Percentiles rank a stretch among this genome's conserved stretches.
Conservation (phyloP, 2,888 invertebrate species). For the Megaustenia siamemsis region DNA sequence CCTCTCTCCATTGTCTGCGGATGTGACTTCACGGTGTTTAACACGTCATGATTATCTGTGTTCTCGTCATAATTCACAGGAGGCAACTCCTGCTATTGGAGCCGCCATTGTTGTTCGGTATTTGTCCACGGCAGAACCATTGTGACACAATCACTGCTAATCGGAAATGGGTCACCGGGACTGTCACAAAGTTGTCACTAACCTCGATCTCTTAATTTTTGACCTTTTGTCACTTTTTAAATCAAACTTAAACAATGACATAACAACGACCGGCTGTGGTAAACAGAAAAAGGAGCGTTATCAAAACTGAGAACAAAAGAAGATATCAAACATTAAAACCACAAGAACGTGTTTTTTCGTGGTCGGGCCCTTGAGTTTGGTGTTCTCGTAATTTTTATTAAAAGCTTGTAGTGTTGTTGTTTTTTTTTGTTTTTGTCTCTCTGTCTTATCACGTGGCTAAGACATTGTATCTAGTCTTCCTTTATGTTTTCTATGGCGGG, state of each 20-base stretch:
- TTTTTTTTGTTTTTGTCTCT: too few relatives aligned
- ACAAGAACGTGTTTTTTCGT: not conserved
- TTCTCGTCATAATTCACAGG: not conserved
- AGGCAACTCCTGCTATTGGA: not conserved
- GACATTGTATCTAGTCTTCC: too few relatives aligned
- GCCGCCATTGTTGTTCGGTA: not conserved
- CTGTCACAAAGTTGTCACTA: not conserved
- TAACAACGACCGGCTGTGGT: not conserved
- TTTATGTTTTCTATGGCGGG: too few relatives aligned
- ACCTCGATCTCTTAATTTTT: not conserved
- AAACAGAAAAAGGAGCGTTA: too few relatives aligned
- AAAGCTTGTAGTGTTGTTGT: too few relatives aligned
- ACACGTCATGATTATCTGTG: constrained; percentile 3
- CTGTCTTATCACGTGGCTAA: too few relatives aligned
- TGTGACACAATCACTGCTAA: not conserved
- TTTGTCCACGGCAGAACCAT: not conserved
- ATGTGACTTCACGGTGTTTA: not conserved
- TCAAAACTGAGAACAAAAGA: too few relatives aligned
- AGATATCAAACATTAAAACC: not conserved
- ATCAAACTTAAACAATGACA: not conserved
- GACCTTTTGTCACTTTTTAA: not conserved
- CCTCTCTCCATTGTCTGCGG: not conserved
- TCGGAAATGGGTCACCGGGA: not conserved
- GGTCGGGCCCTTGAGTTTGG: too few relatives aligned
- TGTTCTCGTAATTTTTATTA: too few relatives aligned